Conservation (phyloP, 2,888 invertebrate species). For the Spodoptera littoralis region DNA sequence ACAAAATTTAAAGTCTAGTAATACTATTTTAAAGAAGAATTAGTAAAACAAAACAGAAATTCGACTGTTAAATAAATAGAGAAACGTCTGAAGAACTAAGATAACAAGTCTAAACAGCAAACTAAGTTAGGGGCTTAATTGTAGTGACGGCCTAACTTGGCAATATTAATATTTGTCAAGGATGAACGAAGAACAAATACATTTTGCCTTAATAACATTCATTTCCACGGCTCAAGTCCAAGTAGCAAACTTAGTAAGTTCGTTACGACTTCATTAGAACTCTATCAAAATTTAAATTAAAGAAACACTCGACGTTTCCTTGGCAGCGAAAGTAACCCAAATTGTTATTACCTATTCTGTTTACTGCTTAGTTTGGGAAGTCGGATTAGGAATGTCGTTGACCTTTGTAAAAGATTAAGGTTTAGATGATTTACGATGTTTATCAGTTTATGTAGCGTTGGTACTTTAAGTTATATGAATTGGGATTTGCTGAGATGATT, state of each 20-base stretch:
- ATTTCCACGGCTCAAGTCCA: conserved; percentile 32
- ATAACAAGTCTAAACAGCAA: conserved; percentile 75
- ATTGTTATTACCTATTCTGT: conserved; percentile 45
- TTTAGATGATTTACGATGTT: background rate
- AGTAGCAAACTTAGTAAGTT: conserved; percentile 49
- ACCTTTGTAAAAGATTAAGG: background rate
- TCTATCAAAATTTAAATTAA: conserved; percentile 59
- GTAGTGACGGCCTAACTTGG: conserved; percentile 63
- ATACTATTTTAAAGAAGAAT: conserved; percentile 53
- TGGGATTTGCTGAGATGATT: too few species aligned
- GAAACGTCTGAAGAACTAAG: conserved; percentile 78
- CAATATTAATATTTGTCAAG: conserved; percentile 70
- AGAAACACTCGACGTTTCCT: conserved; percentile 51
- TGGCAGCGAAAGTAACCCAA: conserved; percentile 26
- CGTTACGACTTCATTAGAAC: conserved; percentile 54
- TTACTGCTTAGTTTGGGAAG: conserved; percentile 16
- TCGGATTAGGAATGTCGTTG: conserved; percentile 12
- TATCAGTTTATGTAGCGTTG: background rate
- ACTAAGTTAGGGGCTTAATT: conserved; percentile 74
- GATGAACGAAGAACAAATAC: conserved; percentile 58
- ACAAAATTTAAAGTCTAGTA: conserved; percentile 19
- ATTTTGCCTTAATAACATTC: conserved; percentile 45
- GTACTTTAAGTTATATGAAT: background rate
- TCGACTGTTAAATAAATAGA: conserved; percentile 72
- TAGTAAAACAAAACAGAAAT: conserved; percentile 67